Percentiles rank a stretch among this genome's conserved stretches.
Conservation (phyloP, 2,888 invertebrate species). For the Dorcus parallelipipedus region DNA sequence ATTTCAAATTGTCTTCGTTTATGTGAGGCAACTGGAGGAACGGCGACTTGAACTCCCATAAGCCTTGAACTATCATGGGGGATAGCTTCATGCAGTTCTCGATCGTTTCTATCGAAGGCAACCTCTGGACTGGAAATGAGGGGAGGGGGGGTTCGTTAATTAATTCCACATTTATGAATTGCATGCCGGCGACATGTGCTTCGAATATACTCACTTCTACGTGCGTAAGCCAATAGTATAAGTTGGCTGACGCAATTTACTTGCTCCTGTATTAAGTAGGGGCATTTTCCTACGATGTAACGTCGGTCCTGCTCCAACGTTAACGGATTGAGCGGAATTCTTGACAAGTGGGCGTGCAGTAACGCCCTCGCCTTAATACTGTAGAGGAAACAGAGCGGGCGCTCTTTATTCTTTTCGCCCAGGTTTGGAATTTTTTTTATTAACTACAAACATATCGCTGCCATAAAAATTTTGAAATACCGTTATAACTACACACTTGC, state of each 20-base stretch:
- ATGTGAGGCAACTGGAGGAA: conserved; percentile 92
- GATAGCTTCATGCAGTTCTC: conserved; percentile 97
- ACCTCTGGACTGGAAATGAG: conserved; percentile 63
- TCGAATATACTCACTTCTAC: conserved; percentile 66
- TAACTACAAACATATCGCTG: conserved; percentile 58
- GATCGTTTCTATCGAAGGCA: conserved; percentile 89
- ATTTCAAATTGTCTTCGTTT: conserved; percentile 83
- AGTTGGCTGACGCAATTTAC: conserved; percentile 93
- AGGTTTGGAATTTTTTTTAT: conserved; percentile 88
- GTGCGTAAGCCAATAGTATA: conserved; percentile 84
- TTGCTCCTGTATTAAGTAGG: conserved; percentile 96
- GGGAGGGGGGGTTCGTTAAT: background rate
- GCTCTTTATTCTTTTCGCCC: conserved; percentile 94
- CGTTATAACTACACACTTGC: too few relatives aligned
- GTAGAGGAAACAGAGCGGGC: conserved; percentile 87
- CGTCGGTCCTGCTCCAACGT: conserved; percentile 83
- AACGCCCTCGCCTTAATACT: conserved; percentile 91
- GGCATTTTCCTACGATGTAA: conserved; percentile 84
- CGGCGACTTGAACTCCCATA: conserved; percentile 94
- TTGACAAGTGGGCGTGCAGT: conserved; percentile 92
- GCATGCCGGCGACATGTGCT: too few relatives aligned
- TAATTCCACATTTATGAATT: too few relatives aligned
- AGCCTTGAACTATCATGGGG: conserved; percentile 94
- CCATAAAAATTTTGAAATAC: too few relatives aligned
- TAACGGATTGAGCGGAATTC: conserved; percentile 71